A percentile compares a stretch with the other conserved stretches of the same genome.
phyloP scores from a whole-genome alignment of 2,113 vertebrate genomes.

The Crotalus helleri region DNA sequence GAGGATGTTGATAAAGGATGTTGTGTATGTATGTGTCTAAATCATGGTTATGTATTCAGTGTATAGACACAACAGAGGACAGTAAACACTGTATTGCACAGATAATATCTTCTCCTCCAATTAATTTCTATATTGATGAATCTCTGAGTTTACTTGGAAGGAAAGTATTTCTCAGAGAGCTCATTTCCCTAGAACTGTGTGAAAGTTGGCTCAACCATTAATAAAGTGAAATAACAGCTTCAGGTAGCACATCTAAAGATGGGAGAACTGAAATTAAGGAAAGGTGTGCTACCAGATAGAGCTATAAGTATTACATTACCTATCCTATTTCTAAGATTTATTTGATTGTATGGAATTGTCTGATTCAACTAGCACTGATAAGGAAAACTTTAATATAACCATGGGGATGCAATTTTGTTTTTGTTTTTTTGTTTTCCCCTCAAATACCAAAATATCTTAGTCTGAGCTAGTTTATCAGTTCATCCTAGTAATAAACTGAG shows the following conservation, averaged over 20 bases:
- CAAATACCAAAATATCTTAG: neutral
- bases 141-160: neutral
- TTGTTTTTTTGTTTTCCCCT: neutral
- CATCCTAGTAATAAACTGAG: neutral
- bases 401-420: neutral
- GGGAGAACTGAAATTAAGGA: neutral
- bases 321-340: neutral
- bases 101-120: neutral
- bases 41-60: neutral
- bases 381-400: neutral
- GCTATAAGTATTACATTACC: neutral
- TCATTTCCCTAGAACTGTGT: neutral
- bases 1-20: no score
- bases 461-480: neutral
- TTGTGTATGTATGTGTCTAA: neutral
- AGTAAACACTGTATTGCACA: neutral
- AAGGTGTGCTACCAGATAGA: neutral
- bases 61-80: neutral
- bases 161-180: neutral
- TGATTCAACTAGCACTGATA: neutral
- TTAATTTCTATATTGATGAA: neutral
- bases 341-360: neutral
- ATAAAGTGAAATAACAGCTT: neutral
- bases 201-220: neutral
- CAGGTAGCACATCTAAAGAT: neutral